Evolutionary conservation across 1,140 invertebrate species (phyloP), one percentile per base, ranked within the genome.

Genomic region (Lamellibrachia luymesi): DNA sequence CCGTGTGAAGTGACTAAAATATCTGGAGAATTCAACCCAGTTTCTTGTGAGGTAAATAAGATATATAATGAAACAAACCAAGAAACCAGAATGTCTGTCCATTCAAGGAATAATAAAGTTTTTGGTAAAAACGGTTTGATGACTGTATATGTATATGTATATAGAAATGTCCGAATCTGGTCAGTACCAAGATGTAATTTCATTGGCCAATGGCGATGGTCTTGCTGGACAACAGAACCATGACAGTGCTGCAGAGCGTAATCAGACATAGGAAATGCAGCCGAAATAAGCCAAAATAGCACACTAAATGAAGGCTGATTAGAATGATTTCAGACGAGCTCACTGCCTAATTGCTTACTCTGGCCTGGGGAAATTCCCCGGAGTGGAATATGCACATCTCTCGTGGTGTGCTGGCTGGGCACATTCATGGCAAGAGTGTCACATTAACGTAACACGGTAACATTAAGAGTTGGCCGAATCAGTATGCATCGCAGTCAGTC

Each of bases 301-400:
- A 10, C 64, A 80, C 64, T 80, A 80, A 80, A 80, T 80, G 64
- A 80, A 80, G 64, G 64, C 64, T 80, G 64, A 80, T 80, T 80
- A 80, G 64, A 80, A 80, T 80, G 64, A 80, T 80, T 80, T 80
- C 64, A 80, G 64, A 80, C 7, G 64, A 80, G 64, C 64, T 80
- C 64, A 80, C 64, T 80, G 64, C 64, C 64, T 80, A 80, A 80
- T 80, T 80, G 64, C 64, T 80, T 80, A 80, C 64, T 80, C 64
- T 80, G 64, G 64, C 64, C 64, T 80, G 6, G 13, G 64, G 64
- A 80, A 80, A 80, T 80, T 80, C 64, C 64, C 64, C 13, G 13
- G 64, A 80, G 64, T 80, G 64, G 64, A 80, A 80, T 80, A 80
- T 80, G 64, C 64, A 80, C 64, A 80, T 80, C 64, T 80, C 64